These are phyloP conservation scores for Tiliacea aurago DNA, from an alignment of 2,888 invertebrate genomes.

Conservation along the genomic window DNA sequence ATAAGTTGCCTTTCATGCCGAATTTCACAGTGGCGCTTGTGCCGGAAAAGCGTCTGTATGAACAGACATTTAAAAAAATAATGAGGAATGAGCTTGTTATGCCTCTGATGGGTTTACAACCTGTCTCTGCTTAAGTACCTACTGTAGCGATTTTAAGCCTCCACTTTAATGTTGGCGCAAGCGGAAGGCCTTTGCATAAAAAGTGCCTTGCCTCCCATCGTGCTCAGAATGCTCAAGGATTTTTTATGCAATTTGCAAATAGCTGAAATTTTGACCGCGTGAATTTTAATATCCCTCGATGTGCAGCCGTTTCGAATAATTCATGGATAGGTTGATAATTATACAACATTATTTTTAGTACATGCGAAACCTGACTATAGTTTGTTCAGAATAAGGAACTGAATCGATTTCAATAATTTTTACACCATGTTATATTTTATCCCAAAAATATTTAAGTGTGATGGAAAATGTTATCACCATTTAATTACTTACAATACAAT, in stretches of 20 bases:
- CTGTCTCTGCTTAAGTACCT: slow-evolving; percentile 56
- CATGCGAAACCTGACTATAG: too few species aligned
- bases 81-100: slow-evolving; percentile 48
- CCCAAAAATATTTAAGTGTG: too few species aligned
- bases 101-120: slow-evolving; percentile 50
- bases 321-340: too few species aligned
- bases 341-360: too few species aligned
- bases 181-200: slow-evolving; percentile 55
- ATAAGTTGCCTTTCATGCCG: slow-evolving; percentile 27
- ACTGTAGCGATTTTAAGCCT: slow-evolving; percentile 44
- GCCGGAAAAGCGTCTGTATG: slow-evolving; percentile 3
- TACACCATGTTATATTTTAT: too few species aligned
- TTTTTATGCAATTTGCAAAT: slow-evolving; percentile 44
- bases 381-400: too few species aligned
- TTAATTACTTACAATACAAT: too few species aligned
- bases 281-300: slow-evolving; percentile 6
- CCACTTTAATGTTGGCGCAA: slow-evolving; percentile 53
- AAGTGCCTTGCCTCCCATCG: slow-evolving; percentile 29
- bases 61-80: slow-evolving; percentile 48
- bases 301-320: too few species aligned
- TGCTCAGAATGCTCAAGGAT: slow-evolving; percentile 32
- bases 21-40: slow-evolving; percentile 22
- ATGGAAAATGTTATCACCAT: too few species aligned
- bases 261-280: slow-evolving; percentile 17
- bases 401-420: too few species aligned